Base-by-base conservation (phyloP, 2,797 vertebrate genomes). In the Morelia viridis region DNA sequence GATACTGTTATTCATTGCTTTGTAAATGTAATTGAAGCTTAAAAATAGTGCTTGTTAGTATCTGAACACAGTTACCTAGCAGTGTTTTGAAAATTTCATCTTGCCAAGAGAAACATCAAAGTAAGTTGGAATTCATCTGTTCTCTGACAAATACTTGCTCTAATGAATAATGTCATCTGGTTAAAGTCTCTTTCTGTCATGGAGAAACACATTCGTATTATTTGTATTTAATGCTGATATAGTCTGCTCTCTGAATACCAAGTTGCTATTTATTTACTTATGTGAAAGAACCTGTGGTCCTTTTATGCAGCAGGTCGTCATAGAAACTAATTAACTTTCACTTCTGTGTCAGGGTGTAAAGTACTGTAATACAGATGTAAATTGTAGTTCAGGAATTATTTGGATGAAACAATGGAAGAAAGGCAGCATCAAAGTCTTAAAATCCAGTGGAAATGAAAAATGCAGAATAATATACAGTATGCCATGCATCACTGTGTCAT, bases 281-380 rank as follows among this genome's bases (percentile, higher is more conserved):
- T 94, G 94, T 95, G 94, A 97, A 97, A 96, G 96, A 96, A 96
- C 94, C 95, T 95, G 93, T 95, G 92, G 95, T 97, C 94, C 95
- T 96, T 97, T 97, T 96, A 97, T 97, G 96, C 96, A 97, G 96
- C 94, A 96, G 95, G 96, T 98, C 96, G 92, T 97, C 96, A 97
- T 97, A 98, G 97, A 97, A 97, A 97, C 97, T 97, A 97, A 97
- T 98, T 98, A 97, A 97, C 96, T 98, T 97, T 97, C 96, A 97
- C 97, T 97, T 97, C 95, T 96, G 89, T 96, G 96, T 97, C 96
- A 96, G 97, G 94, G 94, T 41, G 41, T 95, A 97, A 97, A 97
- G 96, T 96, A 96, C 95, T 95, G 93, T 93, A 95, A 96, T 95
- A 93, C 95, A 96, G 96, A 96, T 96, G 95, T 96, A 97, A 97